Evolutionary conservation across 2,797 vertebrate genomes (phyloP).

Genomic region (Amniataba percoides): DNA sequence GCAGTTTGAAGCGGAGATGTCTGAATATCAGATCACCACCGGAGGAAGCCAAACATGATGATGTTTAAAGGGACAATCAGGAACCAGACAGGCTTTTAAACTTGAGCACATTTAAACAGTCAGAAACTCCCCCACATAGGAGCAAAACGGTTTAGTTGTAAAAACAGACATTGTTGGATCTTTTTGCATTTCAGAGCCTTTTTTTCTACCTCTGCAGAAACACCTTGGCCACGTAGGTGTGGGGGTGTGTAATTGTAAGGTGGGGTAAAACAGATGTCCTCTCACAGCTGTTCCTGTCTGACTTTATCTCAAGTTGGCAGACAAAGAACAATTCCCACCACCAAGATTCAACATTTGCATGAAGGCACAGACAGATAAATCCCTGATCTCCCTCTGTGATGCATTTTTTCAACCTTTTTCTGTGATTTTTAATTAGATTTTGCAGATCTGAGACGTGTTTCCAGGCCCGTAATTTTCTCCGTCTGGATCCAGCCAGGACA

Average conservation of each 20-base stretch:
- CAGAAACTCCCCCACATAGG: background rate
- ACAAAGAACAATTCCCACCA: slow-evolving; percentile 1
- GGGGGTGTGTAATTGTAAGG: slow-evolving; percentile 44
- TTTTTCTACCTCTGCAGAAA: background rate
- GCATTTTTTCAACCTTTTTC: background rate
- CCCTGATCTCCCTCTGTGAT: background rate
- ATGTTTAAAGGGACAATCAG: slow-evolving; percentile 33
- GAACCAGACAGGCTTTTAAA: background rate
- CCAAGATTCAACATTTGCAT: background rate
- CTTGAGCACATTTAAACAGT: background rate
- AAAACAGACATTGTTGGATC: background rate
- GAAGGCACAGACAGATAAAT: background rate
- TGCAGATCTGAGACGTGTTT: slow-evolving; percentile 19
- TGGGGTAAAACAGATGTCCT: slow-evolving; percentile 55
- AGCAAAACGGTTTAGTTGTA: background rate
- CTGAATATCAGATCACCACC: slow-evolving; percentile 23
- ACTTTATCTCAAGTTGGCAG: slow-evolving; percentile 19
- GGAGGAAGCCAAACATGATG: slow-evolving; percentile 9
- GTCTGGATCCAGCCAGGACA: background rate
- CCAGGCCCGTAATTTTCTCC: slow-evolving; percentile 36
- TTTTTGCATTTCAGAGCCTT: background rate
- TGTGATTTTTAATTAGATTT: background rate
- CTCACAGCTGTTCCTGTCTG: slow-evolving; percentile 34
- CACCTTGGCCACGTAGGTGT: background rate
- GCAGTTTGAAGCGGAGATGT: background rate